Percentiles rank a stretch among this genome's conserved stretches.
Conservation (phyloP, 1,140 invertebrate species). For the Pogonus chalceus region DNA sequence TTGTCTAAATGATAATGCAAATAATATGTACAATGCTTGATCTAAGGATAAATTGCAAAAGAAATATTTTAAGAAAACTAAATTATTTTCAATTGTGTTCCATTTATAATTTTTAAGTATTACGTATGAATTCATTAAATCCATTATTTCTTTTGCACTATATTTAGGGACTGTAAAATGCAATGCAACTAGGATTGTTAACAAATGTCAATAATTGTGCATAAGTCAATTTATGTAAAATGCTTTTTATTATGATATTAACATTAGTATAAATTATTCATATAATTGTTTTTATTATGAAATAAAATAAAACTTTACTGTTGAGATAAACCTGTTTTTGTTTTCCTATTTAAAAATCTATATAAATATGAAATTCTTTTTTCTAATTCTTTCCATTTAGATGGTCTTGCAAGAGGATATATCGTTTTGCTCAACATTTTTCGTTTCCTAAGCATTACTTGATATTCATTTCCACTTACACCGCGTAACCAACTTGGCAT, state of each 20-base stretch:
- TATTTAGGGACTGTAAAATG: too few relatives aligned
- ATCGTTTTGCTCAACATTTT: slow-evolving; percentile 49
- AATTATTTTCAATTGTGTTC: too few relatives aligned
- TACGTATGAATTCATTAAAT: too few relatives aligned
- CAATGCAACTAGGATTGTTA: too few relatives aligned
- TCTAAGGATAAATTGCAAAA: too few relatives aligned
- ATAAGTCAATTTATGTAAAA: too few relatives aligned
- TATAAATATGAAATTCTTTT: slow-evolving; percentile 66
- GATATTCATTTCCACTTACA: slow-evolving; percentile 77
- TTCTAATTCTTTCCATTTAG: slow-evolving; percentile 63
- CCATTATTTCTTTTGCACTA: too few relatives aligned
- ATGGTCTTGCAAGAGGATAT: slow-evolving; percentile 52
- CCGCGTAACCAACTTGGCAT: slow-evolving; percentile 81
- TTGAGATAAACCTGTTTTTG: slow-evolving; percentile 50
- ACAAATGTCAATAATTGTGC: too few relatives aligned
- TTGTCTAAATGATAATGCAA: too few relatives aligned
- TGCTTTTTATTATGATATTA: slow-evolving; percentile 5
- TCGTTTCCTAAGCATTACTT: slow-evolving; percentile 64
- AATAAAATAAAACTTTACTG: slow-evolving; percentile 29
- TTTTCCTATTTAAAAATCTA: slow-evolving; percentile 66
- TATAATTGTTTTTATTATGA: slow-evolving; percentile 13
- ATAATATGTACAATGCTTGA: too few relatives aligned
- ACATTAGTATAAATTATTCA: slow-evolving; percentile 2
- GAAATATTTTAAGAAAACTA: too few relatives aligned
- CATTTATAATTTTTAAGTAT: too few relatives aligned